Conservation (phyloP, 2,797 vertebrate genomes). For the Sebastes itinus region DNA sequence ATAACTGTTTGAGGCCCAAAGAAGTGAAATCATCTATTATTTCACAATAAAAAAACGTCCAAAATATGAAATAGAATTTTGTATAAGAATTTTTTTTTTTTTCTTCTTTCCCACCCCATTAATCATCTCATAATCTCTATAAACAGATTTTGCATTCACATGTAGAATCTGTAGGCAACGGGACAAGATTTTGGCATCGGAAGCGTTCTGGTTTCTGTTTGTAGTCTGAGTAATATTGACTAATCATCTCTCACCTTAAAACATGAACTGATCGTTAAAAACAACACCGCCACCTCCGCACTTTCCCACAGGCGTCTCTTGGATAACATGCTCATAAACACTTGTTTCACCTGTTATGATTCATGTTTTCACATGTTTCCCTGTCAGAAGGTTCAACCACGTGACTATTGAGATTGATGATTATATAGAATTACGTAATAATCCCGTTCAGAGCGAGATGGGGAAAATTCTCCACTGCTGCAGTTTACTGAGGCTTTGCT, state of each 20-base stretch:
- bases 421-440: not conserved
- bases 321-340: not conserved
- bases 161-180: too few species aligned
- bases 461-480: not conserved
- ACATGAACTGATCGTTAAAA: not conserved
- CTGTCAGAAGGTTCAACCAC: not conserved
- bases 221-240: too few species aligned
- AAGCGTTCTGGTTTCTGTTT: too few species aligned
- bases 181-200: too few species aligned
- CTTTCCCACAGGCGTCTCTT: conserved; percentile 5
- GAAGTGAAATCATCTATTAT: too few species aligned
- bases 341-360: not conserved
- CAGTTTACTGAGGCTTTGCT: not conserved
- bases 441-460: not conserved
- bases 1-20: too few species aligned
- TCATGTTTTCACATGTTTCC: conserved; percentile 1
- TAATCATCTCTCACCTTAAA: not conserved
- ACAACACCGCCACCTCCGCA: not conserved
- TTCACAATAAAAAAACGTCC: too few species aligned
- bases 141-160: too few species aligned
- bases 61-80: too few species aligned
- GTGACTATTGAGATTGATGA: not conserved
- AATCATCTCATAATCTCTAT: too few species aligned
- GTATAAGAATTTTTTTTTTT: too few species aligned
- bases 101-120: too few species aligned